phyloP scores from a whole-genome alignment of 2,113 vertebrate species.

The Chiloscyllium plagiosum region DNA sequence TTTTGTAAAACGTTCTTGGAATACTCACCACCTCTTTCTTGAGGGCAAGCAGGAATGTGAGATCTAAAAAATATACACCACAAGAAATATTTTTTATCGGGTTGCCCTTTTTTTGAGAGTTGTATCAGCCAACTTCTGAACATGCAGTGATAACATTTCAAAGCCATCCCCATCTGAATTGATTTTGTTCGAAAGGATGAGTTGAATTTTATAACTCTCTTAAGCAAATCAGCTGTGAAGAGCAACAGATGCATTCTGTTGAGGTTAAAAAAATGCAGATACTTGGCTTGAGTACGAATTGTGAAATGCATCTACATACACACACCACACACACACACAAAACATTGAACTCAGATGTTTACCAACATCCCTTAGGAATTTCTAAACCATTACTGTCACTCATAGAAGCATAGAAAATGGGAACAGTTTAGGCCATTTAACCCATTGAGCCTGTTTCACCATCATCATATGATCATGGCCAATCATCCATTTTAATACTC shows the following conservation, averaged over 20 bases:
- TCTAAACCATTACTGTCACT: not conserved
- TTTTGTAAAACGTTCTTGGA: not conserved
- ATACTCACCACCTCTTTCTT: not conserved
- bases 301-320: too few species aligned
- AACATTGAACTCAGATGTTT: not conserved
- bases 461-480: too few species aligned
- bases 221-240: not conserved
- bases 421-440: too few species aligned
- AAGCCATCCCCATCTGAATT: not conserved
- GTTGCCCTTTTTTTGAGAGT: not conserved
- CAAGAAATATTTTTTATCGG: not conserved
- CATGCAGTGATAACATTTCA: not conserved
- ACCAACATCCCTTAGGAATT: not conserved
- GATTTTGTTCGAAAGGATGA: not conserved
- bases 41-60: too few species aligned
- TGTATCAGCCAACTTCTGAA: too few species aligned
- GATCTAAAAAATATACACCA: too few species aligned
- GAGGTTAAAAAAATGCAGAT: not conserved
- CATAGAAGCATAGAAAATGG: too few species aligned
- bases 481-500: too few species aligned
- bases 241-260: not conserved
- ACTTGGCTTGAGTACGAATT: not conserved
- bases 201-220: not conserved
- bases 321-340: too few species aligned
- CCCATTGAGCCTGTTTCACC: too few species aligned